phyloP scores from a whole-genome alignment of 2,888 invertebrate species.

The Leptopilina syphax region DNA sequence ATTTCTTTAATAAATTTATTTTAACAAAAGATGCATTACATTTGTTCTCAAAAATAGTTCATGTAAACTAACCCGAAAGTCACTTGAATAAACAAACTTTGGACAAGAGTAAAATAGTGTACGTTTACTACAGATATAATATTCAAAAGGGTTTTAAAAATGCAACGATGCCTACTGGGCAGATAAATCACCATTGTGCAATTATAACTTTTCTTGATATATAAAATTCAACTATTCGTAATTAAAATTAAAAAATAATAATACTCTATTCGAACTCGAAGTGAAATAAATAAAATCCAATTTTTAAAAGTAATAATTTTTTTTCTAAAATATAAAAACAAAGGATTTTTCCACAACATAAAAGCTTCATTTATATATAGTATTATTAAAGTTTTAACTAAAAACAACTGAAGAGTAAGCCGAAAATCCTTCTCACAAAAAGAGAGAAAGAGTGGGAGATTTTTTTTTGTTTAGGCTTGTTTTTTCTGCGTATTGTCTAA shows the following conservation, averaged over 20 bases:
- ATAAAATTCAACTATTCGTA: too few species aligned
- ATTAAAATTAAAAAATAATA: neutral
- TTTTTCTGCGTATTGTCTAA: slow-evolving; percentile 5
- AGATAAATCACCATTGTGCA: neutral
- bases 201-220: slow-evolving; percentile 1
- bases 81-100: too few species aligned
- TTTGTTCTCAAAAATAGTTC: too few species aligned
- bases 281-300: neutral
- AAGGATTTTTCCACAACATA: neutral
- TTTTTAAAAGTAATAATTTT: too few species aligned
- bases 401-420: neutral
- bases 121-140: neutral
- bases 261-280: neutral
- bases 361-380: neutral
- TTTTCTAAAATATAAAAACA: neutral
- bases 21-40: too few species aligned
- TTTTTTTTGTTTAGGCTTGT: neutral
- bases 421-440: neutral
- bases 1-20: too few species aligned
- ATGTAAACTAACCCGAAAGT: too few species aligned
- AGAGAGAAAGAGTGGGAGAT: neutral
- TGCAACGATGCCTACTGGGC: neutral
- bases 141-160: neutral
- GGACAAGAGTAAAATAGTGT: neutral
- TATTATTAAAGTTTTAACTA: neutral